Evolutionary conservation across 2,113 vertebrate genomes (phyloP).

Genomic region (Galemys pyrenaicus): DNA sequence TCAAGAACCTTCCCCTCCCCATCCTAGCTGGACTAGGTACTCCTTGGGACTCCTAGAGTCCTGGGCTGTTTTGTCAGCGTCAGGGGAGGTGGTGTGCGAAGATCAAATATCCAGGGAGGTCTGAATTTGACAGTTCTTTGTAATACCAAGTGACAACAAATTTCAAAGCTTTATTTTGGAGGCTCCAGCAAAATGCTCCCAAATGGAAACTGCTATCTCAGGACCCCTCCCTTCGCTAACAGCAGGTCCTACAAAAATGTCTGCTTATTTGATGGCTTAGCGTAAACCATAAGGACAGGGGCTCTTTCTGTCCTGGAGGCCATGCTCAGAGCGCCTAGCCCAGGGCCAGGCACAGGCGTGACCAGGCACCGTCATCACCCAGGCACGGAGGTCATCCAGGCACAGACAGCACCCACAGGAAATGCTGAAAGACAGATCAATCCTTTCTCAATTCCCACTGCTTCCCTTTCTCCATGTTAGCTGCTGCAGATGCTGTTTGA

Average conservation of each 20-base stretch:
- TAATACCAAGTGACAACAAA: no score
- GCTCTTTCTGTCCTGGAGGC: not conserved
- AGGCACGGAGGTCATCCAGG: not conserved
- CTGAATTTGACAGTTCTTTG: not conserved
- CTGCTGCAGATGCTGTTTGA: slow-evolving; percentile 58
- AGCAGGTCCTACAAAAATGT: not conserved
- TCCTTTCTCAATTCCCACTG: not conserved
- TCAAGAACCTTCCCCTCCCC: not conserved
- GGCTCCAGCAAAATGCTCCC: no score
- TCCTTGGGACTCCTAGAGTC: not conserved
- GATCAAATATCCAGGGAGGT: not conserved
- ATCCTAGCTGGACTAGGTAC: not conserved
- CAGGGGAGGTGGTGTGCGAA: not conserved
- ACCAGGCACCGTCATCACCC: not conserved
- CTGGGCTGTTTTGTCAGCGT: not conserved
- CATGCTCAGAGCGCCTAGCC: not conserved
- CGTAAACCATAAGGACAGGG: not conserved
- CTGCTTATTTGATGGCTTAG: not conserved
- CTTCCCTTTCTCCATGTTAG: not conserved
- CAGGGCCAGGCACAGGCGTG: not conserved
- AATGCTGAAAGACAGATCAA: not conserved
- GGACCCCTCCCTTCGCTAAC: not conserved
- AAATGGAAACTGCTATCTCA: not conserved
- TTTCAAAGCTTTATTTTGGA: no score
- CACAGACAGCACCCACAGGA: not conserved